Evolutionary conservation across 2,797 vertebrate species (phyloP).

Genomic region (Calcarius lapponicus): DNA sequence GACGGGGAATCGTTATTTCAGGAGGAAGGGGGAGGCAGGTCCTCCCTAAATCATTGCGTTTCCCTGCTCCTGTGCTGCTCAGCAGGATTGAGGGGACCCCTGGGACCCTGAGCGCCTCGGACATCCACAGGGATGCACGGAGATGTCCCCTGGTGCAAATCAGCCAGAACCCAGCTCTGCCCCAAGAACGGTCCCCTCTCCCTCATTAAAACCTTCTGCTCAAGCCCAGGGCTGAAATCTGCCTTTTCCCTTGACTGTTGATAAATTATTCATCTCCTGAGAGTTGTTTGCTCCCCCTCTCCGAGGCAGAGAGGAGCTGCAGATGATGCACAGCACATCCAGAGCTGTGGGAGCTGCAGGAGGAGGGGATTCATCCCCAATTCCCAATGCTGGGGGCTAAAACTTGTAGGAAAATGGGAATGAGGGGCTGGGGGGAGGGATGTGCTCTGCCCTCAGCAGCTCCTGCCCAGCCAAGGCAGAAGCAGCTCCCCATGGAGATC

Average conservation of each 20-base stretch:
- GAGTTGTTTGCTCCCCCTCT: not conserved
- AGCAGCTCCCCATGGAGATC: not conserved
- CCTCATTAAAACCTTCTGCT: not conserved
- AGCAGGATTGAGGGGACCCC: not conserved
- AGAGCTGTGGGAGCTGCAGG: not conserved
- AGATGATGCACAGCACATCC: not conserved
- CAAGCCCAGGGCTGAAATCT: not conserved
- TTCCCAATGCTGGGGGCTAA: rapidly evolving
- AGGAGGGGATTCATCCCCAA: not conserved
- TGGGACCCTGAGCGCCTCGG: not conserved
- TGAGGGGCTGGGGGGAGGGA: not conserved
- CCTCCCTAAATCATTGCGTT: not conserved
- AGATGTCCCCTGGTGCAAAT: not conserved
- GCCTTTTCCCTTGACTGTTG: not conserved
- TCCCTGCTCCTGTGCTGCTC: rapidly evolving
- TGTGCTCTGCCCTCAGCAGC: rapidly evolving
- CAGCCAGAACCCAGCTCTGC: not conserved
- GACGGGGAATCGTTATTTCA: not conserved
- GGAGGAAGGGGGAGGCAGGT: not conserved
- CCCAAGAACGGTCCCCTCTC: not conserved
- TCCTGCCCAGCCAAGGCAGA: not conserved
- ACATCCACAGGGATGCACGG: not conserved
- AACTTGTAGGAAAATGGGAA: not conserved
- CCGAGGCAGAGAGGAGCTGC: not conserved
- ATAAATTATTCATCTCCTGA: slow-evolving; percentile 38